Conservation (phyloP, 2,797 vertebrate genomes). For the Typhlichthys eigenmanni region DNA sequence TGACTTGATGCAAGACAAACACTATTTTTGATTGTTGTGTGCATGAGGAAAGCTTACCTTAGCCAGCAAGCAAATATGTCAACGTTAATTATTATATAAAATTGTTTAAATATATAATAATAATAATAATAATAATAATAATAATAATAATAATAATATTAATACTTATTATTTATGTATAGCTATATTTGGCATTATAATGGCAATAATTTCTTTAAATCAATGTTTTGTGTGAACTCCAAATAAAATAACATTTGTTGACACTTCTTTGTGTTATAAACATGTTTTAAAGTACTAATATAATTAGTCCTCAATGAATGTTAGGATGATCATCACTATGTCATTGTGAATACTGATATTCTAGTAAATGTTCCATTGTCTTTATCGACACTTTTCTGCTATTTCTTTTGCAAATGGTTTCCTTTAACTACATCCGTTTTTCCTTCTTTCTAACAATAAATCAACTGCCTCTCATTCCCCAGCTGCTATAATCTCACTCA, state of each 20-base stretch:
- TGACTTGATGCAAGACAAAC: no score
- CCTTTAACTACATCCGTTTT: slow-evolving; percentile 16
- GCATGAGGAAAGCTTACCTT: slow-evolving; percentile 61
- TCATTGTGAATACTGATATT: neutral
- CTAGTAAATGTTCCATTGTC: slow-evolving; percentile 16
- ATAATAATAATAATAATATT: neutral
- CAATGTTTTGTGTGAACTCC: no score
- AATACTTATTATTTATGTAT: neutral
- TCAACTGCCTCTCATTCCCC: neutral
- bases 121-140: neutral
- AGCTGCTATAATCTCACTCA: slow-evolving; percentile 4
- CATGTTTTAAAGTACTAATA: neutral
- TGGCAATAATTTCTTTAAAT: no score
- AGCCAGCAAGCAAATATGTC: no score
- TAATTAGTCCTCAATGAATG: neutral
- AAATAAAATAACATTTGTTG: neutral
- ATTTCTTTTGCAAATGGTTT: neutral
- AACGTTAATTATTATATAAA: neutral
- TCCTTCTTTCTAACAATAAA: slow-evolving; percentile 10
- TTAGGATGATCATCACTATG: slow-evolving; percentile 12
- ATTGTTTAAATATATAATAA: neutral
- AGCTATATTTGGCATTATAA: neutral
- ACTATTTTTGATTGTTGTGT: slow-evolving; percentile 64
- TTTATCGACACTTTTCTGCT: neutral
- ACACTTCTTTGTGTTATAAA: neutral